These are phyloP conservation scores for Sinocyclocheilus grahami DNA, from an alignment of 2,113 vertebrate genomes.

Conservation along the genomic window DNA sequence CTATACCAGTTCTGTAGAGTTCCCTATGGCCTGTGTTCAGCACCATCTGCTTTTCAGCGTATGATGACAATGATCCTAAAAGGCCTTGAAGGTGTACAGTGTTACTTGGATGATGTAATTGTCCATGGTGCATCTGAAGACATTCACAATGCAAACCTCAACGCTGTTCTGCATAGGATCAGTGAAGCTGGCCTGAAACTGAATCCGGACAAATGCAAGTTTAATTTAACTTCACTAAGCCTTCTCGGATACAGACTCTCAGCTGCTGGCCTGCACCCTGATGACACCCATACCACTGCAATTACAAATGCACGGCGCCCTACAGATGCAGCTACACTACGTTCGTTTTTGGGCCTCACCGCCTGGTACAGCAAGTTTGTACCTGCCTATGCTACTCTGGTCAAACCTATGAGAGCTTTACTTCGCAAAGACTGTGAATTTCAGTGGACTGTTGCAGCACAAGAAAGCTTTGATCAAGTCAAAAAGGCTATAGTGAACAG, in stretches of 20 bases:
- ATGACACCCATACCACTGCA: slow-evolving; percentile 38
- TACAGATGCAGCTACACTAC: slow-evolving; percentile 26
- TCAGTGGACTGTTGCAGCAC: slow-evolving; percentile 6
- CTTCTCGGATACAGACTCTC: slow-evolving; percentile 35
- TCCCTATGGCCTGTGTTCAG: slow-evolving; percentile 42
- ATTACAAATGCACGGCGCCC: slow-evolving; percentile 37
- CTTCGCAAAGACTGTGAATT: slow-evolving; percentile 42
- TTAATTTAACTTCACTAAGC: slow-evolving; percentile 23
- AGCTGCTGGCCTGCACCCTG: slow-evolving; percentile 27
- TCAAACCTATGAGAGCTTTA: slow-evolving; percentile 43
- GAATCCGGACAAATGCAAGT: slow-evolving; percentile 37
- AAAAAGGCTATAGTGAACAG: slow-evolving; percentile 42
- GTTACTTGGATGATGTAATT: slow-evolving; percentile 50
- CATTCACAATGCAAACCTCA: slow-evolving; percentile 30
- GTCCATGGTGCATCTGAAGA: slow-evolving; percentile 23
- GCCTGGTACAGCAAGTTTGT: slow-evolving; percentile 52
- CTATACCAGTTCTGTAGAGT: slow-evolving; percentile 41
- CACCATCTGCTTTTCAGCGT: slow-evolving; percentile 41
- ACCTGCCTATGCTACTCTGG: slow-evolving; percentile 41
- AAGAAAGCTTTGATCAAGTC: slow-evolving; percentile 37
- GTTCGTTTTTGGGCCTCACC: slow-evolving; percentile 27
- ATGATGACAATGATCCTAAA: slow-evolving; percentile 27
- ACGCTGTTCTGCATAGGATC: slow-evolving; percentile 31
- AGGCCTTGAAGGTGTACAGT: slow-evolving; percentile 37
- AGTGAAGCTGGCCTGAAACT: slow-evolving; percentile 33